Evolutionary conservation across 2,888 invertebrate genomes (phyloP).

Genomic region (Tetragnatha montana): DNA sequence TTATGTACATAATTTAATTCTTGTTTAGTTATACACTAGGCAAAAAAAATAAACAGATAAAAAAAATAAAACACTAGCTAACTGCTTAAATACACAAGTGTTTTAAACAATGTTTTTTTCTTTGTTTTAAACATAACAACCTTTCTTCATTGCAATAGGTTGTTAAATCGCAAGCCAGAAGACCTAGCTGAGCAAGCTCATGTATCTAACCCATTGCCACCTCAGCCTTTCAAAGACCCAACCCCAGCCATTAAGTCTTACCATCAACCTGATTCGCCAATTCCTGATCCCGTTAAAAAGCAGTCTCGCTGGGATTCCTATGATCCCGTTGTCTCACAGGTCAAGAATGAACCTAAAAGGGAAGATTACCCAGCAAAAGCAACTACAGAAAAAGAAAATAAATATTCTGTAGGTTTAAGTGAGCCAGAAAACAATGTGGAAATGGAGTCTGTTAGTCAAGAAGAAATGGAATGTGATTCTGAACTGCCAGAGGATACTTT

Average conservation of each 20-base stretch:
- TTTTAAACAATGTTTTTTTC: too few relatives aligned
- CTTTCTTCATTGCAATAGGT: constrained; percentile 19
- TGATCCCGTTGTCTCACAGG: neutral
- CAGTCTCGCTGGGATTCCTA: neutral
- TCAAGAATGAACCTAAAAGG: neutral
- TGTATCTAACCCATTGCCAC: constrained; percentile 57
- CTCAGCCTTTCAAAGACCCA: neutral
- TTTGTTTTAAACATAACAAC: too few relatives aligned
- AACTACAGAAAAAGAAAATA: neutral
- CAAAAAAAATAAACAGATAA: too few relatives aligned
- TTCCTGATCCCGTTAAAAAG: constrained; percentile 23
- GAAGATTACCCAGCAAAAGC: neutral
- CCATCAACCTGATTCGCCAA: neutral
- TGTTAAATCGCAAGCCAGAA: constrained; percentile 60
- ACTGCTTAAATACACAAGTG: too few relatives aligned
- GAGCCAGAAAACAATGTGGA: neutral
- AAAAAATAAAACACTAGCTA: too few relatives aligned
- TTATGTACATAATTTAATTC: too few relatives aligned
- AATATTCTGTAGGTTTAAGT: neutral
- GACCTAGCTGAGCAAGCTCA: constrained; percentile 66
- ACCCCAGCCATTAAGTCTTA: neutral
- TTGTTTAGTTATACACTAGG: too few relatives aligned
- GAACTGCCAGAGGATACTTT: constrained; percentile 6
- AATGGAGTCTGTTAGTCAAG: neutral
- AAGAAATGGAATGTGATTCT: constrained; percentile 24